Percentiles rank a stretch among this genome's conserved stretches.
Evolutionary conservation across 2,888 invertebrate genomes (phyloP).

Genomic region (Dorcus parallelipipedus): DNA sequence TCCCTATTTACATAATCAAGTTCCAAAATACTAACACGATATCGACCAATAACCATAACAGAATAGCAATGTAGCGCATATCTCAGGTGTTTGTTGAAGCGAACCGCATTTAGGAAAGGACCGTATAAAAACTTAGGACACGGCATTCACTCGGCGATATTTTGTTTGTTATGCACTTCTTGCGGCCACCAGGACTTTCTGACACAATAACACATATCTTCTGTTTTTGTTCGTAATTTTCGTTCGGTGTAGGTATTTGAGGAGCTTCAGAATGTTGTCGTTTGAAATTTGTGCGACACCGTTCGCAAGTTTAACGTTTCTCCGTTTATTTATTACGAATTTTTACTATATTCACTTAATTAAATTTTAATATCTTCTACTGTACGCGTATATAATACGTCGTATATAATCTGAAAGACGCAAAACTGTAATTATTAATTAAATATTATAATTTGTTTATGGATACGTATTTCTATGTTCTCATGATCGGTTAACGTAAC

Average conservation of each 20-base stretch:
- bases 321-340: background rate
- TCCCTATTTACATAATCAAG: too few species aligned
- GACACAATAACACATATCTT: slow-evolving; percentile 40
- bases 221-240: slow-evolving; percentile 28
- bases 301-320: slow-evolving; percentile 8
- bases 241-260: slow-evolving; percentile 32
- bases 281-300: slow-evolving; percentile 36
- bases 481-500: too few species aligned
- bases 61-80: slow-evolving; percentile 20
- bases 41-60: background rate
- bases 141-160: slow-evolving; percentile 9
- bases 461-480: too few species aligned
- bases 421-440: too few species aligned
- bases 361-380: too few species aligned
- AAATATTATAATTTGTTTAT: too few species aligned
- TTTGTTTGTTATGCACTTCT: slow-evolving; percentile 40
- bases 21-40: background rate
- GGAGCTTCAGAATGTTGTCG: slow-evolving; percentile 36
- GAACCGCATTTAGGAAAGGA: background rate
- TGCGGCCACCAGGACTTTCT: slow-evolving; percentile 33
- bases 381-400: too few species aligned
- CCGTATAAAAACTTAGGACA: background rate
- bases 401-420: background rate
- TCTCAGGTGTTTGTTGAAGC: slow-evolving; percentile 17
- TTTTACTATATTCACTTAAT: background rate